Base-by-base conservation (phyloP, 2,797 vertebrate species). In the Iguana delicatissima region DNA sequence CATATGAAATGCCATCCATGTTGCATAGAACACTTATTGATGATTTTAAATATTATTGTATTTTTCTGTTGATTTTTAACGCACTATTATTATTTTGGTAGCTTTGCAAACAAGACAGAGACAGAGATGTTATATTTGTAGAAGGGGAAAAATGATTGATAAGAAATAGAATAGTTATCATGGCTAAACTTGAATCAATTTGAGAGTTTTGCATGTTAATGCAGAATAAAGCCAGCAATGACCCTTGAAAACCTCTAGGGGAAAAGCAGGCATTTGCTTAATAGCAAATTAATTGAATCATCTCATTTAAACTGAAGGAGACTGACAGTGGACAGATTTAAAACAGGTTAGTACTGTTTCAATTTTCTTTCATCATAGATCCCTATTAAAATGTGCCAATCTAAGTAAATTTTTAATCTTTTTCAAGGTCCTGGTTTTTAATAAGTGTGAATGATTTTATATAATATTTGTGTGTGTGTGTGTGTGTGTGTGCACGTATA, bases 171-270 rank as follows among this genome's bases (percentile, higher is more conserved):
- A 62, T 46, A 74, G 69, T 87, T 82, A 69, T 22, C 62, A 72
- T 62, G 84, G 81, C 10, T 80, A 52, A 94, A 89, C 6, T 0
- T 87, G 73, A 1, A 0, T 69, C 87, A 59, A 84, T 87, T 76
- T 88, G 80, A 32, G 14, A 1, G 6, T 93, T 92, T 91, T 92
- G 46, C 26, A 83, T 88, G 59, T 38, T 0, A 0, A 81, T 86
- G 76, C 46, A 81, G 72, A 74, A 93, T 86, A 76, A 89, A 86
- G 24, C 38, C 62, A 52, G 80, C 80, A 83, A 46, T 16, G 83
- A 90, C 88, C 50, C 94, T 77, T 92, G 90, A 55, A 24, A 67
- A 62, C 92, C 35, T 85, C 62, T 84, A 93, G 89, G 92, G 92
- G 90, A 83, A 35, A 86, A 87, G 24, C 81, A 29, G 67, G 57